Conservation (phyloP, 2,888 invertebrate genomes). For the Cataglyphis albicans region DNA sequence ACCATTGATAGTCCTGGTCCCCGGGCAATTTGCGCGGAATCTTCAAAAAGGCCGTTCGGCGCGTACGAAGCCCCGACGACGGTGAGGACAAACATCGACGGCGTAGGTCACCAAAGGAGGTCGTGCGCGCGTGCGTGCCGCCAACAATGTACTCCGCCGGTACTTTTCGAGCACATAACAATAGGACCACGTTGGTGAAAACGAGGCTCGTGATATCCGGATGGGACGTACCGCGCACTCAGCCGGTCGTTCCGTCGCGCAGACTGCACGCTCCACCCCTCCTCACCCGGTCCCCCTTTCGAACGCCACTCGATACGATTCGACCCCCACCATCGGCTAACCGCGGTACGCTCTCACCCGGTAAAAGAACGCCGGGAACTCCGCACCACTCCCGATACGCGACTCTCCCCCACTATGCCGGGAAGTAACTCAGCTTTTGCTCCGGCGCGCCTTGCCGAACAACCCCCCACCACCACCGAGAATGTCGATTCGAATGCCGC, state of each 20-base stretch:
- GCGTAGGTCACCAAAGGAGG: slow-evolving; percentile 68
- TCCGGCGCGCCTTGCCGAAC: slow-evolving; percentile 51
- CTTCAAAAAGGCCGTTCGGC: slow-evolving; percentile 46
- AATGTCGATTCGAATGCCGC: slow-evolving; percentile 31
- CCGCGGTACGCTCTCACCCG: slow-evolving; percentile 41
- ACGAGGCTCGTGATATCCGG: slow-evolving; percentile 79
- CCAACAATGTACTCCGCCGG: slow-evolving; percentile 79
- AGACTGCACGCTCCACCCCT: slow-evolving; percentile 70
- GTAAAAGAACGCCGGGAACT: slow-evolving; percentile 49
- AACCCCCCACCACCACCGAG: slow-evolving; percentile 56
- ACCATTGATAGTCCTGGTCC: slow-evolving; percentile 32
- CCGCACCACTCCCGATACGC: slow-evolving; percentile 11
- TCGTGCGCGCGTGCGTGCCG: slow-evolving; percentile 78
- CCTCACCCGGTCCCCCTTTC: slow-evolving; percentile 57
- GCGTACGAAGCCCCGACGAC: slow-evolving; percentile 29
- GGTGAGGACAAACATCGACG: slow-evolving; percentile 36
- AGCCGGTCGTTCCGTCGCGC: slow-evolving; percentile 72
- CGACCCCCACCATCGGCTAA: slow-evolving; percentile 57
- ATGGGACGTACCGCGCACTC: slow-evolving; percentile 80
- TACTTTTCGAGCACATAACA: slow-evolving; percentile 80
- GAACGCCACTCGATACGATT: slow-evolving; percentile 33
- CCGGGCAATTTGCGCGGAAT: slow-evolving; percentile 44
- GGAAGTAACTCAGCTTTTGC: slow-evolving; percentile 61
- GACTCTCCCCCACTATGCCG: slow-evolving; percentile 10
- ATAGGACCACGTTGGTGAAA: slow-evolving; percentile 81